These are phyloP conservation scores for Ochotona curzoniae DNA, from an alignment of 2,113 vertebrate genomes.

Conservation along the genomic window DNA sequence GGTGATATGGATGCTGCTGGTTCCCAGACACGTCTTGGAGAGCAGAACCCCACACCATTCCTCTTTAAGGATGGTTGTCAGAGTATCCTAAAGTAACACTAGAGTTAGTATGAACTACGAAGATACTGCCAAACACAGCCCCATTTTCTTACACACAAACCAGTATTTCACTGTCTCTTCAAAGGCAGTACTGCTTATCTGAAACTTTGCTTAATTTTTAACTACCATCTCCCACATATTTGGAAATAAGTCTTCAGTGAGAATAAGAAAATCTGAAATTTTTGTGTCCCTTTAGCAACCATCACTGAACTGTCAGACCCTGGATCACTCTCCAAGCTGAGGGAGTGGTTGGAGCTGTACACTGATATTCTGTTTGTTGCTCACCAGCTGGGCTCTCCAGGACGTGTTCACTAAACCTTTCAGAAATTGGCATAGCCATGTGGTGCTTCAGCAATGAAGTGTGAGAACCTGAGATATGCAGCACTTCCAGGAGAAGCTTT, in stretches of 20 bases:
- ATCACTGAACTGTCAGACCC: neutral
- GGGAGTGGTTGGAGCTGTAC: neutral
- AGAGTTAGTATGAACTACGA: neutral
- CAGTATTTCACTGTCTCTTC: neutral
- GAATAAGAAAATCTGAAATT: constrained; percentile 20
- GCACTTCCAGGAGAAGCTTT: neutral
- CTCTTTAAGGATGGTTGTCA: neutral
- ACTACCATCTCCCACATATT: neutral
- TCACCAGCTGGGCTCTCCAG: neutral
- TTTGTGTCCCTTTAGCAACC: neutral
- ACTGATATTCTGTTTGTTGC: neutral
- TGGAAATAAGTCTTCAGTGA: constrained; percentile 16
- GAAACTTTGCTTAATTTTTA: constrained; percentile 13
- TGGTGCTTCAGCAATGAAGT: neutral
- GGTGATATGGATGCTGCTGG: neutral
- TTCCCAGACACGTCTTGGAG: neutral
- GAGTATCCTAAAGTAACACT: neutral
- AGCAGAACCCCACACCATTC: neutral
- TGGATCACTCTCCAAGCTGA: neutral
- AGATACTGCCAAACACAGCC: neutral
- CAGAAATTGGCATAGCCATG: neutral
- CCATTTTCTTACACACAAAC: neutral
- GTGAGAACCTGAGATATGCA: neutral
- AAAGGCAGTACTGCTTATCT: neutral
- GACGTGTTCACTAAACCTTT: neutral